Evolutionary conservation across 2,113 vertebrate species (phyloP), one percentile per base, ranked within the genome.

Genomic region (Heterocephalus glaber): DNA sequence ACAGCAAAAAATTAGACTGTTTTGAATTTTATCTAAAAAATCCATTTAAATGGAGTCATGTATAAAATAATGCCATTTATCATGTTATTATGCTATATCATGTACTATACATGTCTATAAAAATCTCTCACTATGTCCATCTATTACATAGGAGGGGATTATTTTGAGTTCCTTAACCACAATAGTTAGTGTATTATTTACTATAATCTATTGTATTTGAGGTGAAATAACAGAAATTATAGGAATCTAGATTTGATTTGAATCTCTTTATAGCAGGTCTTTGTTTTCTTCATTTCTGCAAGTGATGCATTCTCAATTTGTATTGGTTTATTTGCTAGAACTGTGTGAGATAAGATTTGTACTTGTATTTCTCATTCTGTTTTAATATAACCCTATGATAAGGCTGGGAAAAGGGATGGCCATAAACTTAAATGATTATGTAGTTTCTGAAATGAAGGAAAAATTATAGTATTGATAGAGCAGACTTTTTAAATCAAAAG

Each of bases 401-500:
- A 79, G 96, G 81, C 85, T 84, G 86, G 81, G 38, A 97, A 9
- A 30, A 96, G 85, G 97, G 95, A 96, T 33, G 70, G 26, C 77
- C 49, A 72, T 98, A 95, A 97, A 66, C 85, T 79, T 89, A 92
- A 95, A 97, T 89, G 96, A 97, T 96, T 97, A 89, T 83, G 82
- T 84, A 88, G 7, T 85, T 97, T 97, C 76, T 92, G 86, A 98
- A 97, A 97, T 49, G 83, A 95, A 97, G 63, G 35, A 96, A 97
- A 95, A 95, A 96, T 97, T 97, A 97, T 61, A 94, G 70, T 95
- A 66, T 7, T 30, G 68, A 74, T 94, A 38, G 77, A 88, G 41
- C 85, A 87, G 68, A 90, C 94, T 97, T 98, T 98, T 85, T 89
- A 89, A 97, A 92, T 83, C 83, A 94, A 94, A 97, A 92, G 66